Conservation (phyloP, 2,113 vertebrate genomes). For the Polypterus senegalus region DNA sequence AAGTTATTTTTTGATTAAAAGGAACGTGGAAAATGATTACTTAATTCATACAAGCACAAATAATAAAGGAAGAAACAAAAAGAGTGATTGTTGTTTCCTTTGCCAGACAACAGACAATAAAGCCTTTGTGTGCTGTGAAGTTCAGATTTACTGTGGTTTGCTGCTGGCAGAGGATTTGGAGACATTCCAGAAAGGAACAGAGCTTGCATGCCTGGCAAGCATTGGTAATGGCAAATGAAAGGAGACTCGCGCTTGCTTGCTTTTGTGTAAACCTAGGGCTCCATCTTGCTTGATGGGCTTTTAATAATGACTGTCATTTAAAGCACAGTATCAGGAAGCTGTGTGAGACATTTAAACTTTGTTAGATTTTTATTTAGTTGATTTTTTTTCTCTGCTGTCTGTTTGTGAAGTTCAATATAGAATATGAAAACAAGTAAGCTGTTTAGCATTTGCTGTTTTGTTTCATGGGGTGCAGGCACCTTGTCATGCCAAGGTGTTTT, state of each 20-base stretch:
- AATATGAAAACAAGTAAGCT: neutral
- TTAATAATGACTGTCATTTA: neutral
- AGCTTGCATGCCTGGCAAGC: neutral
- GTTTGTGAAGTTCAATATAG: neutral
- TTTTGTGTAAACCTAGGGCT: neutral
- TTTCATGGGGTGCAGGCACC: too few relatives aligned
- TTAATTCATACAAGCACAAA: too few relatives aligned
- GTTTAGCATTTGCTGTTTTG: neutral
- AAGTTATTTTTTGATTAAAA: too few relatives aligned
- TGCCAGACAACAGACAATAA: conserved; percentile 22
- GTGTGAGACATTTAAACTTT: neutral
- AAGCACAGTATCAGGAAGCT: neutral
- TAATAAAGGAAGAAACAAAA: conserved; percentile 15
- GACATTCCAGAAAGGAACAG: neutral
- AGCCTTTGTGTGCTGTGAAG: conserved; percentile 5
- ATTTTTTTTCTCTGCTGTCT: neutral
- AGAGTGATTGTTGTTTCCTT: conserved; percentile 11
- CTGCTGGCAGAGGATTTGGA: neutral
- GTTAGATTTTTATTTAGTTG: neutral
- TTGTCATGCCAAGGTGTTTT: too few relatives aligned
- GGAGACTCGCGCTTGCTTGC: neutral
- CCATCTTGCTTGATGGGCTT: conserved; percentile 3
- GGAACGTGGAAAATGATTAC: too few relatives aligned
- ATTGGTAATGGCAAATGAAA: conserved; percentile 1
- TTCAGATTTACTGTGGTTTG: neutral